Base-by-base conservation (phyloP, 2,888 invertebrate genomes). In the Noctua pronuba region DNA sequence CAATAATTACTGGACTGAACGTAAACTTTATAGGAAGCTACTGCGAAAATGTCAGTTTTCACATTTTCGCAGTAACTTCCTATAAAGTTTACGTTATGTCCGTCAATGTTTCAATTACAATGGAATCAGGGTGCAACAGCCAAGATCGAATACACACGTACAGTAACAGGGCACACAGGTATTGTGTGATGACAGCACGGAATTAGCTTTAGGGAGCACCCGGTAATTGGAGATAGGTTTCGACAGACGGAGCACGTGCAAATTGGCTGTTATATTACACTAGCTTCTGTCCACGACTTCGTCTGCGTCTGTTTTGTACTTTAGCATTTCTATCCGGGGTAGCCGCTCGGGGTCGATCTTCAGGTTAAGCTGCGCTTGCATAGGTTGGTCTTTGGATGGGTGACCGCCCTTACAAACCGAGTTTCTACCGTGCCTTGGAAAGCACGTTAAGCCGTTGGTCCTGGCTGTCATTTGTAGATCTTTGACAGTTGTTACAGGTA, bases 131-230 rank as follows among this genome's bases (percentile, higher is more conserved):
- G 58, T 35, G 62, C 58, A 72, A 58, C 49, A 21, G 35, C 5
- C 46, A n/a, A 49, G 49, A 68, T 76, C 16, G 21, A 65, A 64
- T 72, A 60, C 65, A 44, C 72, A 77, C 52, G 21, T 52, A 31
- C 46, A 75, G 75, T 71, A 6, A 38, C 49, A 18, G 31, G 35
- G 13, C 41, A 41, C 13, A 2, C 24, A 64, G 21, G 10, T 66
- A 46, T 68, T 64, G 62, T 58, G 46, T 7, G 5, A 8, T 11
- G 49, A 62, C 52, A 77, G 49, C 7, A 5, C n/a, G 28, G 18
- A 52, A 77, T 82, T 68, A 52, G 72, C 21, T 68, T 28, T 16
- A 31, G 24, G 21, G 18, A 41, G 21, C 73, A 35, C 7, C 18
- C 10, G 21, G n/a, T 66, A 81, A 71, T 64, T 74, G 41, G 21